Base-by-base conservation (phyloP, 1,140 invertebrate genomes). In the Saccostrea glomerata region DNA sequence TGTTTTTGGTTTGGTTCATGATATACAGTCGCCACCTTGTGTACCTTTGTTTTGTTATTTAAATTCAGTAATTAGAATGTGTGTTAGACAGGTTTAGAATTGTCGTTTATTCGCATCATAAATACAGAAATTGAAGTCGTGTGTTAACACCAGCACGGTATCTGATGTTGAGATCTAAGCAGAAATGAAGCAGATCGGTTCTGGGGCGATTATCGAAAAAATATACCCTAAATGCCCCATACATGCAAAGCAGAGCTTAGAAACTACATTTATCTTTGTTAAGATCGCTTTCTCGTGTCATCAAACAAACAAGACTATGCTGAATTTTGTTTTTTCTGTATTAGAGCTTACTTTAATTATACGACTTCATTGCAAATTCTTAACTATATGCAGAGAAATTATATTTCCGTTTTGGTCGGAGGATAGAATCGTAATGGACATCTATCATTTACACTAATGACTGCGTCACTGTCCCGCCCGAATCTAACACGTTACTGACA, bases 401-500 rank as follows among this genome's bases (percentile, higher is more conserved):
- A 6, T n/a, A 63, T 17, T 63, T 63, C 25, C 23, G 23, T 36
- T 47, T 47, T 25, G 25, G 70, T 77, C 25, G 25, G 25, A 25
- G 70, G 70, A 15, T 15, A 11, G 70, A 36, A 77, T 36, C 30
- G 23, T 36, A 77, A 6, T 77, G 70, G 30, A 77, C 70, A 77
- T 77, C 70, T 77, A 77, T 77, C 70, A 77, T 77, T 15, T 17
- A 23, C 70, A 23, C 23, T 77, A 77, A 77, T 30, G 70, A 77
- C 23, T 25, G 70, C 70, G 70, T 77, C 70, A 30, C 70, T 77
- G 15, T 77, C 70, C 70, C 70, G 70, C 70, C 70, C 25, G 23
- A 77, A 25, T 77, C 25, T 77, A 25, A 77, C 70, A 77, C 70
- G 13, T 77, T 25, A 30, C 6, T 77, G 70, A 77, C 70, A 77